These are phyloP conservation scores for Notamacropus eugenii DNA, from an alignment of 2,797 vertebrate species.

Conservation along the genomic window DNA sequence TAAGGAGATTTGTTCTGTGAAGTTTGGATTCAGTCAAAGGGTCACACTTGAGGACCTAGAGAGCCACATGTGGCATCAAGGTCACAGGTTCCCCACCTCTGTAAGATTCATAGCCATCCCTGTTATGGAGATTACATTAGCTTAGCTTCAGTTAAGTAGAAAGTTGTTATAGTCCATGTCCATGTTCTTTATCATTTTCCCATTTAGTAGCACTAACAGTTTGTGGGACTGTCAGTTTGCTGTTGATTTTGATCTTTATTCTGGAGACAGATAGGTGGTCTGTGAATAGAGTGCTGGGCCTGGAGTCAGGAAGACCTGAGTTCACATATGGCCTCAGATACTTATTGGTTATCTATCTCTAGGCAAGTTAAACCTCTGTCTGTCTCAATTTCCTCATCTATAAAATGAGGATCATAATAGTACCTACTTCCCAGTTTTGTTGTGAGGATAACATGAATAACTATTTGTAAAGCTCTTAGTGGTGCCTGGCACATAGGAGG, in stretches of 20 bases:
- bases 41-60: no score
- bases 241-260: not conserved
- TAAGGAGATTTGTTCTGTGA: no score
- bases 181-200: not conserved
- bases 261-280: not conserved
- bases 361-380: not conserved
- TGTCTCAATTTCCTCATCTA: not conserved
- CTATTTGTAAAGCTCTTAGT: not conserved
- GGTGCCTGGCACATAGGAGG: not conserved
- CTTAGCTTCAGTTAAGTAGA: not conserved
- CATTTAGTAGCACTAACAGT: not conserved
- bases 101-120: not conserved
- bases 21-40: no score
- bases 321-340: not conserved
- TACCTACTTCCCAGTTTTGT: not conserved
- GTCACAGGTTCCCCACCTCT: no score
- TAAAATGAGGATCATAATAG: not conserved
- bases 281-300: not conserved
- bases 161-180: not conserved
- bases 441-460: not conserved
- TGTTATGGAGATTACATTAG: not conserved
- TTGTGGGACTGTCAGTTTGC: not conserved
- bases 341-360: not conserved
- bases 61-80: no score
- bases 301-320: not conserved